phyloP scores from a whole-genome alignment of 2,888 invertebrate genomes.

The Agrotis exclamationis region DNA sequence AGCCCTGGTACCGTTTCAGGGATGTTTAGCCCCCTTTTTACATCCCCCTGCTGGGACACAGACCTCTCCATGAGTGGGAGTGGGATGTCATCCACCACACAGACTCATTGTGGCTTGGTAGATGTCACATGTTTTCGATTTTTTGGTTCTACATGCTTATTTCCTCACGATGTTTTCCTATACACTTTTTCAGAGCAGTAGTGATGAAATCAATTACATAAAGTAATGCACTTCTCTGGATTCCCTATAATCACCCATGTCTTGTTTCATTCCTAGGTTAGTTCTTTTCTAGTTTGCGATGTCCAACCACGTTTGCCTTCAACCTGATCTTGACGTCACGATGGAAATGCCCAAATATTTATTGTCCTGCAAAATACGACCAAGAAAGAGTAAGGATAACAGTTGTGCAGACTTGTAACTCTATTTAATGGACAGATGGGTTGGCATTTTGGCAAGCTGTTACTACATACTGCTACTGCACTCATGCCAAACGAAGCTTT shows the following conservation, averaged over 20 bases:
- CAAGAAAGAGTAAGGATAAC: slow-evolving; percentile 37
- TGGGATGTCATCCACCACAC: no score
- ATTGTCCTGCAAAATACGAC: slow-evolving; percentile 4
- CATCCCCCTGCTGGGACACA: no score
- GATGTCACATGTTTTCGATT: no score
- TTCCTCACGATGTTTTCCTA: no score
- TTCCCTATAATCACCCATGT: background rate
- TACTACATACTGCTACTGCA: slow-evolving; percentile 30
- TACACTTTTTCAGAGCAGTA: no score
- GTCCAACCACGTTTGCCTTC: background rate
- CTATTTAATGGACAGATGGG: slow-evolving; percentile 33
- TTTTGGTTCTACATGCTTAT: no score
- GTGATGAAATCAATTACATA: no score
- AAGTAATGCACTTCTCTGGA: no score
- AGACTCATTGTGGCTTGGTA: no score
- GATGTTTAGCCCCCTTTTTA: background rate
- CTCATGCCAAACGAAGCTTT: slow-evolving; percentile 45
- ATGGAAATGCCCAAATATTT: background rate
- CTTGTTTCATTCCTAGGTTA: background rate
- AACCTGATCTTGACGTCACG: background rate
- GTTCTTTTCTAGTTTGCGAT: background rate
- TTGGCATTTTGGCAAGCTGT: slow-evolving; percentile 51
- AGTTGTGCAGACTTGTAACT: slow-evolving; percentile 43
- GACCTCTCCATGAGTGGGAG: no score
- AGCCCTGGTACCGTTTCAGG: slow-evolving; percentile 9